Conservation (phyloP, 2,113 vertebrate genomes). For the Bagarius yarrelli region DNA sequence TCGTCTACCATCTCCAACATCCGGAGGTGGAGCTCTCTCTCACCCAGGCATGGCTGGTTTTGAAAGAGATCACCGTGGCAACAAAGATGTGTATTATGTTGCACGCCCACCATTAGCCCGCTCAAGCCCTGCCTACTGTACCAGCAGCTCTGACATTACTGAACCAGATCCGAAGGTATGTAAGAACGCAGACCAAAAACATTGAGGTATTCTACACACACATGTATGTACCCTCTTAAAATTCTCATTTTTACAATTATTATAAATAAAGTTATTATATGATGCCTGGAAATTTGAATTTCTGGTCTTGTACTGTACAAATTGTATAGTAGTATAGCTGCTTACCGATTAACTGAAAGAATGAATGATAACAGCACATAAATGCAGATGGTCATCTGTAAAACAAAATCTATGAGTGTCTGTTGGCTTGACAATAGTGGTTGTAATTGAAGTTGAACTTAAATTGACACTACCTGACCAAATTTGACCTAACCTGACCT, state of each 20-base stretch:
- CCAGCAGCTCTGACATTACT: slow-evolving; percentile 95
- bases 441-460: no score
- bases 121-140: slow-evolving; percentile 92
- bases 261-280: neutral
- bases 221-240: neutral
- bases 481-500: neutral
- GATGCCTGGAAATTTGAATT: neutral
- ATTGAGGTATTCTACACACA: no score
- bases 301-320: neutral
- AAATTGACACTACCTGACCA: neutral
- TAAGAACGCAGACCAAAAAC: neutral
- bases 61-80: slow-evolving; percentile 72
- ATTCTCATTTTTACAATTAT: neutral
- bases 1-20: slow-evolving; percentile 87
- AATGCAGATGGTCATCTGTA: neutral
- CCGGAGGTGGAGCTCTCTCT: slow-evolving; percentile 71
- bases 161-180: slow-evolving; percentile 86
- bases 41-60: slow-evolving; percentile 73
- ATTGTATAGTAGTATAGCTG: neutral
- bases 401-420: neutral
- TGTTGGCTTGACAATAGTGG: neutral
- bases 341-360: neutral
- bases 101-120: slow-evolving; percentile 87
- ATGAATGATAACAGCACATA: neutral
- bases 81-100: slow-evolving; percentile 88